Conservation (phyloP, 1,140 invertebrate genomes). For the Carposina sasakii region DNA sequence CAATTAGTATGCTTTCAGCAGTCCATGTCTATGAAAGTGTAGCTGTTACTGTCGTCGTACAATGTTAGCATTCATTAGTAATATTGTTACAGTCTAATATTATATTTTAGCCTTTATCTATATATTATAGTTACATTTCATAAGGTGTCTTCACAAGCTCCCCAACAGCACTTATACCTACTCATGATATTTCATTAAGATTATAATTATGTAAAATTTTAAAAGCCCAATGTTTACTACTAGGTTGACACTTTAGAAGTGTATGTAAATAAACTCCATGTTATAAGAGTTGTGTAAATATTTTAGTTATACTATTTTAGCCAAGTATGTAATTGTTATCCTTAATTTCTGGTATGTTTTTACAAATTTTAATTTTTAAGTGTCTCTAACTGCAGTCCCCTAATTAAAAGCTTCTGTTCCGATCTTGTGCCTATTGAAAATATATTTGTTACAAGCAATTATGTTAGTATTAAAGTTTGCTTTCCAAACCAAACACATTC, state of each 20-base stretch:
- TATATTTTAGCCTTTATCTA: conserved; percentile 11
- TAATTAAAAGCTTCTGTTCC: conserved; percentile 10
- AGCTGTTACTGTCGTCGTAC: conserved; percentile 29
- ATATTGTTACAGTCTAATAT: conserved; percentile 1
- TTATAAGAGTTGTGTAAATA: conserved; percentile 39
- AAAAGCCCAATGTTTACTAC: conserved; percentile 44
- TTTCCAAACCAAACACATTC: too few species aligned
- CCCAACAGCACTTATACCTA: conserved; percentile 27
- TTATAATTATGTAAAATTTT: conserved; percentile 31
- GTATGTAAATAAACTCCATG: conserved; percentile 47
- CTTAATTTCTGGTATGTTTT: conserved; percentile 20
- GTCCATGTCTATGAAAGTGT: conserved; percentile 33
- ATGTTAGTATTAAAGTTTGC: too few species aligned
- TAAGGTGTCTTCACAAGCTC: too few species aligned
- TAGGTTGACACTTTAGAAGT: conserved; percentile 46
- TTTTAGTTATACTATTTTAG: conserved; percentile 28
- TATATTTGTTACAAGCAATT: too few species aligned
- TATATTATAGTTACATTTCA: too few species aligned
- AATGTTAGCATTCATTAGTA: conserved; percentile 2
- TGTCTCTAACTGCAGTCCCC: conserved; percentile 23
- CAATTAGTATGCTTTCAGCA: conserved; percentile 55
- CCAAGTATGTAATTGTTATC: conserved; percentile 29
- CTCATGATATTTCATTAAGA: conserved; percentile 30
- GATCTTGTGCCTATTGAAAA: conserved; percentile 20
- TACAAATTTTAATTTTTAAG: conserved; percentile 32